These are phyloP conservation scores for Poecilobothrus nobilitatus DNA, from an alignment of 2,888 invertebrate species.

Conservation along the genomic window DNA sequence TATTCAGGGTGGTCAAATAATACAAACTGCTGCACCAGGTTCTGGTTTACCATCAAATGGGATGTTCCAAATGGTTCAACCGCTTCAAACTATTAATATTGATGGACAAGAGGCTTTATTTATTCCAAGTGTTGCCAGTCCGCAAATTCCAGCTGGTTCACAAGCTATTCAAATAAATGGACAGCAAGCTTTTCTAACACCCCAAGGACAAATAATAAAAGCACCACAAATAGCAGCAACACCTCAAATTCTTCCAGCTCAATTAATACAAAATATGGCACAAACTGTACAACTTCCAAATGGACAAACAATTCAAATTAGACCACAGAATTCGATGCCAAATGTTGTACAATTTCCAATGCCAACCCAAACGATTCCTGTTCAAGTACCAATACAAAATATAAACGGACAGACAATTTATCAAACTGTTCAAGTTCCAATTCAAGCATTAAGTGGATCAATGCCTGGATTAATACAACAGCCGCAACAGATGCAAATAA, in stretches of 20 bases:
- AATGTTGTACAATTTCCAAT: conserved; percentile 43
- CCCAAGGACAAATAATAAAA: conserved; percentile 65
- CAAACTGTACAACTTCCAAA: conserved; percentile 62
- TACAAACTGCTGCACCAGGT: conserved; percentile 24
- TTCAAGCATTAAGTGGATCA: conserved; percentile 60
- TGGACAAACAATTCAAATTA: conserved; percentile 63
- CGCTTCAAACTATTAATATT: conserved; percentile 84
- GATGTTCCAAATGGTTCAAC: conserved; percentile 52
- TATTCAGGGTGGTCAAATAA: conserved; percentile 29
- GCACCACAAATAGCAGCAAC: conserved; percentile 48
- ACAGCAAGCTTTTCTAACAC: conserved; percentile 49
- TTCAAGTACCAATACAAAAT: conserved; percentile 55
- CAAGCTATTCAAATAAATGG: conserved; percentile 49
- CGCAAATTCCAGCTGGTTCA: conserved; percentile 36
- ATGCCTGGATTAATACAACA: conserved; percentile 52
- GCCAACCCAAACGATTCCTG: conserved; percentile 63
- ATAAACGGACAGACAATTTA: conserved; percentile 84
- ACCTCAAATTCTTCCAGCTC: conserved; percentile 49
- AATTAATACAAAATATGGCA: conserved; percentile 62
- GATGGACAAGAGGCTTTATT: conserved; percentile 90
- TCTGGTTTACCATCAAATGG: conserved; percentile 29
- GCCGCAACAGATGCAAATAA: conserved; percentile 59
- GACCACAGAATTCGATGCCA: conserved; percentile 45
- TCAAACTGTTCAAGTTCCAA: conserved; percentile 89
- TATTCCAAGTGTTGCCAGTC: conserved; percentile 68